phyloP scores from a whole-genome alignment of 2,797 vertebrate species.

The Peromyscus eremicus region DNA sequence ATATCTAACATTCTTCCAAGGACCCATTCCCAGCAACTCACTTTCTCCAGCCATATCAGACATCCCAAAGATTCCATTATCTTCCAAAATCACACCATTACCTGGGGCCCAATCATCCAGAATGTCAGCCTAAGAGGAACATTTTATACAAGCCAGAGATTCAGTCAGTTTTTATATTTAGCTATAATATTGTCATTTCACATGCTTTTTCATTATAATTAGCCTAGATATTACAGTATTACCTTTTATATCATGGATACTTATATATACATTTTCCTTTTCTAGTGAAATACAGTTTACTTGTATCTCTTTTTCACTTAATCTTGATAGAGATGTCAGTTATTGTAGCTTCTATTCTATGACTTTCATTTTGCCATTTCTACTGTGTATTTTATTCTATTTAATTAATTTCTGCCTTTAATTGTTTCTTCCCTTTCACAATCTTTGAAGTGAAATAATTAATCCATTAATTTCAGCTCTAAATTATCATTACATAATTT shows the following conservation, averaged over 20 bases:
- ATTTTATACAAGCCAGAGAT: background rate
- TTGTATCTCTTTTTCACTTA: background rate
- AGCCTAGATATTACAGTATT: background rate
- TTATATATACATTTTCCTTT: background rate
- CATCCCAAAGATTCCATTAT: background rate
- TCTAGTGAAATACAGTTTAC: background rate
- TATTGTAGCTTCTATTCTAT: conserved; percentile 49
- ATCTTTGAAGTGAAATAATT: conserved; percentile 36
- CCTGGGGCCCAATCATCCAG: background rate
- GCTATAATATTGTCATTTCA: background rate
- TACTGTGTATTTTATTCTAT: background rate
- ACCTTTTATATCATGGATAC: background rate
- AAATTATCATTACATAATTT: conserved; percentile 6
- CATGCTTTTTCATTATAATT: conserved; percentile 8
- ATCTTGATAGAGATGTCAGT: background rate
- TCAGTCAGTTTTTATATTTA: conserved; percentile 28
- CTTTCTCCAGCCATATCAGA: background rate
- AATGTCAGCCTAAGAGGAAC: background rate
- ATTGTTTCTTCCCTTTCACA: conserved; percentile 23
- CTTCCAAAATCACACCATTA: background rate
- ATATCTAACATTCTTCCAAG: background rate
- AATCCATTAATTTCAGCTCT: conserved; percentile 37
- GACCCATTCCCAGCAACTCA: background rate
- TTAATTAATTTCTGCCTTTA: conserved; percentile 46
- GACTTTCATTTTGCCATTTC: background rate